Conservation (phyloP, 64 coral and sea anemone species). For the Stichodactyla mertensii region DNA sequence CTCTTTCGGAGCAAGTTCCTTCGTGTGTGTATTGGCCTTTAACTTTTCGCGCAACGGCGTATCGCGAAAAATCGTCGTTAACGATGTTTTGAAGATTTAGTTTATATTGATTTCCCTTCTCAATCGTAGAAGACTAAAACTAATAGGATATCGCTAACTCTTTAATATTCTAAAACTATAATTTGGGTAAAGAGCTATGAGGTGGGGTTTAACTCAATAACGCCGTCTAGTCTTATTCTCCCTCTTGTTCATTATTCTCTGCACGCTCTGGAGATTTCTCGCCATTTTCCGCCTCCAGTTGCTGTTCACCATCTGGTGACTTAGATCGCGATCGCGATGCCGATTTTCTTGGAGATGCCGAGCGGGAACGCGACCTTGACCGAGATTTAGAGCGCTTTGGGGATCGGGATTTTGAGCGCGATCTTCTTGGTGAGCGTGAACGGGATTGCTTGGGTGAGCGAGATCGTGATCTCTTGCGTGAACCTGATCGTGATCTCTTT, state of each 20-base stretch:
- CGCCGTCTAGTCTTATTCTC: neutral
- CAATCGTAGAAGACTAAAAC: no score
- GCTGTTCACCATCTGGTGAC: neutral
- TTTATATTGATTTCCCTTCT: no score
- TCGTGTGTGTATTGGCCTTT: no score
- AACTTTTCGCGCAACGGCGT: no score
- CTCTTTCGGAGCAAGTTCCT: no score
- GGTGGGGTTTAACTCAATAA: neutral
- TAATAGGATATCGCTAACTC: no score
- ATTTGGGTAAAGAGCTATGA: neutral
- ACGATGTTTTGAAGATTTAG: no score
- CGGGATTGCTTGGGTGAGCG: conserved; percentile 38
- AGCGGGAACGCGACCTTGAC: conserved; percentile 48
- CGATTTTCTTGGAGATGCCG: conserved; percentile 25
- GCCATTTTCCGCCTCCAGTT: neutral
- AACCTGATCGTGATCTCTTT: conserved; percentile 50
- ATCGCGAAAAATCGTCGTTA: no score
- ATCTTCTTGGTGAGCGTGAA: conserved; percentile 22
- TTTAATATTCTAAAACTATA: no score
- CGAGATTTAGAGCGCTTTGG: conserved; percentile 53
- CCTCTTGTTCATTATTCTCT: neutral
- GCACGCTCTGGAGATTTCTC: neutral
- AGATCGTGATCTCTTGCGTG: conserved; percentile 31
- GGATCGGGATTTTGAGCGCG: conserved; percentile 62
- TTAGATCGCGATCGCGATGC: conserved; percentile 4